Evolutionary conservation across 1,140 invertebrate genomes (phyloP).

Genomic region (Bradysia coprophila): DNA sequence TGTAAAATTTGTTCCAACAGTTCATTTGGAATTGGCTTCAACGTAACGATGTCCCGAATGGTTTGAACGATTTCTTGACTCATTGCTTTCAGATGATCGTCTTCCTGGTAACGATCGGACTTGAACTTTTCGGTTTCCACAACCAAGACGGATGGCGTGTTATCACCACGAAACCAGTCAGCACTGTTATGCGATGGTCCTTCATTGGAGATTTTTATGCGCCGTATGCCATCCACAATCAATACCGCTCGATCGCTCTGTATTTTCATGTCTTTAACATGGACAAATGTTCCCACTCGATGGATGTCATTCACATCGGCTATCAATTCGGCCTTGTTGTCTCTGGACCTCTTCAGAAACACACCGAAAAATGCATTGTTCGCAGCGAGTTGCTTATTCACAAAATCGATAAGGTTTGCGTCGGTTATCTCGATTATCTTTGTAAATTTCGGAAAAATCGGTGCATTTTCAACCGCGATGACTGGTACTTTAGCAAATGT

Average conservation of each 20-base stretch:
- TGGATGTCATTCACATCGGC: constrained; percentile 75
- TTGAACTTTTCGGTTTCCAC: constrained; percentile 82
- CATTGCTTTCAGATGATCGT: constrained; percentile 84
- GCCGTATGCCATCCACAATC: constrained; percentile 78
- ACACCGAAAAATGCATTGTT: constrained; percentile 97
- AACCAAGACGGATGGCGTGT: constrained; percentile 45
- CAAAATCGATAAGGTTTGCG: constrained; percentile 71
- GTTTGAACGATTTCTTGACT: constrained; percentile 93
- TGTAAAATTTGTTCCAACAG: constrained; percentile 81
- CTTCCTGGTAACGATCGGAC: constrained; percentile 69
- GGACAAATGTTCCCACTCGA: constrained; percentile 86
- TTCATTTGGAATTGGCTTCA: constrained; percentile 82
- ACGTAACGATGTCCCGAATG: constrained; percentile 80
- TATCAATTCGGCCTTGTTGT: constrained; percentile 78
- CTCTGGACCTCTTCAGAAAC: constrained; percentile 86
- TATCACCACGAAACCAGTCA: not conserved
- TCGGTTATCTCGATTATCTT: constrained; percentile 91
- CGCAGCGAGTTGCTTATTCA: constrained; percentile 84
- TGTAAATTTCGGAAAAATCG: constrained; percentile 91
- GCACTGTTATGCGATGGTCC: constrained; percentile 32
- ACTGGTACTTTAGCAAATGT: too few species aligned
- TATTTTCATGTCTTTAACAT: constrained; percentile 95
- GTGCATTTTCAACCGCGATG: constrained; percentile 82
- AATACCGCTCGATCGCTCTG: constrained; percentile 77
- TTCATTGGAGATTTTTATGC: constrained; percentile 56